Evolutionary conservation across 1,140 invertebrate species (phyloP).

Genomic region (Triops longicaudatus): DNA sequence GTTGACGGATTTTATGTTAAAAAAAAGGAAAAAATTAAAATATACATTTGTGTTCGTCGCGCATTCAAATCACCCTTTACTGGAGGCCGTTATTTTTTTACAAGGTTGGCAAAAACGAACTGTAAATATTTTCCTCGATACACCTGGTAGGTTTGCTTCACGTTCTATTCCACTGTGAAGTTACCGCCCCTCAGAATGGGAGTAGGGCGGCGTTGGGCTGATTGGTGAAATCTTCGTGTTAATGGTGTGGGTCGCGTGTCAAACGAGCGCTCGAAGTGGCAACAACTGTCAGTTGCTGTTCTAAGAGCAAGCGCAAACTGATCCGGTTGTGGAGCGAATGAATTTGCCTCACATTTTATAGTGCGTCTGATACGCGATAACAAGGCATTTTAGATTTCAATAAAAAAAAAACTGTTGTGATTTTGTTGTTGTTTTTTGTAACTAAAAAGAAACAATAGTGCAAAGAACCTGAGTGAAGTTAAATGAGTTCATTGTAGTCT

Average conservation of each 20-base stretch:
- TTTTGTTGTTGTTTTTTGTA: background rate
- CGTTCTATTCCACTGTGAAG: background rate
- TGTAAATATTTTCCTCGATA: background rate
- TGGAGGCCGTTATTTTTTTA: background rate
- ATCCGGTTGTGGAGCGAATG: conserved; percentile 14
- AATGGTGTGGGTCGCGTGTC: conserved; percentile 10
- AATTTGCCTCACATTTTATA: conserved; percentile 2
- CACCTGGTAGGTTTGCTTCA: background rate
- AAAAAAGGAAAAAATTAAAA: background rate
- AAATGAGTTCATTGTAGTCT: background rate
- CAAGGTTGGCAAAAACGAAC: background rate
- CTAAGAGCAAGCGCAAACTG: background rate
- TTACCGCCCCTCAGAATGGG: background rate
- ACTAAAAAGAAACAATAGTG: background rate
- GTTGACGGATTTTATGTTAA: background rate
- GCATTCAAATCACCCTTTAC: background rate
- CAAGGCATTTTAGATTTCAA: background rate
- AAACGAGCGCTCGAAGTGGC: conserved; percentile 10
- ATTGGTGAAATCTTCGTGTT: conserved; percentile 12
- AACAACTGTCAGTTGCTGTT: conserved; percentile 6
- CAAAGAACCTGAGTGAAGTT: background rate
- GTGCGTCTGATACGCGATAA: conserved; percentile 3
- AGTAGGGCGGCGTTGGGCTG: background rate
- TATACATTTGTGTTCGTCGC: background rate
- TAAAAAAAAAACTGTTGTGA: background rate